Percentiles rank a stretch among this genome's conserved stretches.
Evolutionary conservation across 2,888 invertebrate species (phyloP).

Genomic region (Pilophorus perplexus): DNA sequence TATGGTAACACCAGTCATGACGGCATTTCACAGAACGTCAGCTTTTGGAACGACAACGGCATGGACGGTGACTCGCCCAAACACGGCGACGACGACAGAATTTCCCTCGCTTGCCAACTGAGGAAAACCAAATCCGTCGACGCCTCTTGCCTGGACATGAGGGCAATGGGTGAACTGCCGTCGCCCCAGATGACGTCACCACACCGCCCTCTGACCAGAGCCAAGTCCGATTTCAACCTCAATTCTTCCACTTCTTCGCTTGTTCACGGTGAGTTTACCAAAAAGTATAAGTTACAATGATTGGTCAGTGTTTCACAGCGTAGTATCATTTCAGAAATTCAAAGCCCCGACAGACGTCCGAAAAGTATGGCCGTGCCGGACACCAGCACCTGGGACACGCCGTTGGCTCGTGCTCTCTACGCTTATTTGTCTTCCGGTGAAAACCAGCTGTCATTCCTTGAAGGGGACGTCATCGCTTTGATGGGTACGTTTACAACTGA

Average conservation of each 20-base stretch:
- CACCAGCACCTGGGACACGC: conserved; percentile 62
- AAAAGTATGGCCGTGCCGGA: conserved; percentile 56
- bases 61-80: conserved; percentile 56
- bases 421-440: conserved; percentile 85
- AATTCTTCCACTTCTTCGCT: conserved; percentile 66
- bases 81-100: conserved; percentile 66
- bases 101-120: conserved; percentile 73
- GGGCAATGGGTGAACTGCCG: conserved; percentile 48
- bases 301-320: background rate
- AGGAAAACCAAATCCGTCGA: conserved; percentile 87
- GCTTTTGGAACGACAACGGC: conserved; percentile 71
- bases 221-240: conserved; percentile 84
- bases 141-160: conserved; percentile 80
- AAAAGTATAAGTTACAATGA: background rate
- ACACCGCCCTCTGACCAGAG: conserved; percentile 66
- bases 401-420: conserved; percentile 79
- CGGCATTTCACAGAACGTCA: conserved; percentile 73
- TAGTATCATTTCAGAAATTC: too few relatives aligned
- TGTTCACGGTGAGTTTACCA: conserved; percentile 60
- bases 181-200: conserved; percentile 48
- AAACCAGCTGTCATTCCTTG: conserved; percentile 87
- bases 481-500: conserved; percentile 57
- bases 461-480: conserved; percentile 82
- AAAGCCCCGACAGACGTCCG: conserved; percentile 49
- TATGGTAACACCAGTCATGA: too few relatives aligned